Evolutionary conservation across 1,140 invertebrate genomes (phyloP), one percentile per base, ranked within the genome.

Genomic region (Microplitis mediator): DNA sequence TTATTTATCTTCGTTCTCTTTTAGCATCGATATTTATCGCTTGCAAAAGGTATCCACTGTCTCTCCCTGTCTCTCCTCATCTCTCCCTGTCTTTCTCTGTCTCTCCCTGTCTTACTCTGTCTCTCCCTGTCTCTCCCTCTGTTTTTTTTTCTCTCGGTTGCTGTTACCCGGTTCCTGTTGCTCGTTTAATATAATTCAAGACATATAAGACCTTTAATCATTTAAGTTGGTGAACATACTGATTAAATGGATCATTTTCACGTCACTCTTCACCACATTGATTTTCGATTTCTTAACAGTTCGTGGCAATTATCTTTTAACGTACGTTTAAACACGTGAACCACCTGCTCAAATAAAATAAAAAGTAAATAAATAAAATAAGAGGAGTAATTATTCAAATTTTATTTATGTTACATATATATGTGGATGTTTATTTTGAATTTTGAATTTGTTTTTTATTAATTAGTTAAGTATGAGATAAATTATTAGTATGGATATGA

Each of bases 251-350:
- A 76, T 71, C 73, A 83, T 84, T 83, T 85, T 81, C 80, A 77
- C 82, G 80, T 84, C 82, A 84, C 39, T 72, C 32, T 78, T 80
- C 74, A 76, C 74, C 78, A 79, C 81, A 79, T 83, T 75, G 79
- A 76, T 79, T 82, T 77, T 78, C 76, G 75, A 76, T 56, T 67
- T 72, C 50, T 65, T 23, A 63, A 31, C 61, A 61, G 52, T 23
- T 39, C 11, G 65, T 67, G 65, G 65, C 65, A 67, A 67, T 67
- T 67, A 67, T 67, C 65, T 51, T 67, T 52, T 13, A 31, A 67
- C 50, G 13, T 3, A 32, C 13, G 11, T 16, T 14, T 5, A 16
- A 50, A 8, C 14, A 36, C 50, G 65, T 32, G 51, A 67, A 6
- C 65, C 65, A 67, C 65, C 65, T 67, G 65, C 65, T 50, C 32